Conservation (phyloP, 2,888 invertebrate species). For the Torymus auratus region DNA sequence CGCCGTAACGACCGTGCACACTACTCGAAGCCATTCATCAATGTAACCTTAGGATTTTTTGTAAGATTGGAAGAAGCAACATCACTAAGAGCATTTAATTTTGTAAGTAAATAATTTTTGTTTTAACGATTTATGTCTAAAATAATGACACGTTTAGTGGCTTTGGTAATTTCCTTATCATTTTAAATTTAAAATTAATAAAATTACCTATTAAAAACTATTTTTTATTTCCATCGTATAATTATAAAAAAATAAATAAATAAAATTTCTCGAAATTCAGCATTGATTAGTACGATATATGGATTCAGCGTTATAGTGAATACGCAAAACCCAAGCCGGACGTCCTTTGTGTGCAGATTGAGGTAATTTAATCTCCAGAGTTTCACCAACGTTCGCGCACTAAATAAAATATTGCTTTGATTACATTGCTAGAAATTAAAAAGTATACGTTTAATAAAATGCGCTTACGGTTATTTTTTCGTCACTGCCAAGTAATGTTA, state of each 20-base stretch:
- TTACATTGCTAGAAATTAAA: too few species aligned
- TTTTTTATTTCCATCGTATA: too few species aligned
- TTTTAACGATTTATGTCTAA: too few species aligned
- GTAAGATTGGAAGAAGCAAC: background rate
- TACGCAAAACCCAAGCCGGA: slow-evolving; percentile 68
- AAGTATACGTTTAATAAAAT: slow-evolving; percentile 9
- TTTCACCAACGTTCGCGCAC: slow-evolving; percentile 60
- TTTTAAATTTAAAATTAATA: too few species aligned
- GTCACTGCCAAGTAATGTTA: slow-evolving; percentile 79
- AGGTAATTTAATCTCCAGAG: slow-evolving; percentile 63
- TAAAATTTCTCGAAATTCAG: background rate
- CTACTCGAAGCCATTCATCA: slow-evolving; percentile 30
- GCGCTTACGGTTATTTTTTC: slow-evolving; percentile 64
- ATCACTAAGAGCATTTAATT: background rate
- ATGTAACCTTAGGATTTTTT: background rate
- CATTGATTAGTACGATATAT: slow-evolving; percentile 17
- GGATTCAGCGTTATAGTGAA: slow-evolving; percentile 47
- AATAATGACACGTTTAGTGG: too few species aligned
- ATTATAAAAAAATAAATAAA: too few species aligned
- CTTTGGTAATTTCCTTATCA: too few species aligned
- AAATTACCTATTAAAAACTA: too few species aligned
- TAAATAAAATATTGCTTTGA: slow-evolving; percentile 55
- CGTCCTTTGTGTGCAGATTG: slow-evolving; percentile 63
- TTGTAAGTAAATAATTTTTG: too few species aligned
- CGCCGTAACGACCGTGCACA: background rate